A percentile compares a stretch with the other conserved stretches of the same genome.
Evolutionary conservation across 2,888 invertebrate genomes (phyloP).

Genomic region (Exephanes ischioxanthus): DNA sequence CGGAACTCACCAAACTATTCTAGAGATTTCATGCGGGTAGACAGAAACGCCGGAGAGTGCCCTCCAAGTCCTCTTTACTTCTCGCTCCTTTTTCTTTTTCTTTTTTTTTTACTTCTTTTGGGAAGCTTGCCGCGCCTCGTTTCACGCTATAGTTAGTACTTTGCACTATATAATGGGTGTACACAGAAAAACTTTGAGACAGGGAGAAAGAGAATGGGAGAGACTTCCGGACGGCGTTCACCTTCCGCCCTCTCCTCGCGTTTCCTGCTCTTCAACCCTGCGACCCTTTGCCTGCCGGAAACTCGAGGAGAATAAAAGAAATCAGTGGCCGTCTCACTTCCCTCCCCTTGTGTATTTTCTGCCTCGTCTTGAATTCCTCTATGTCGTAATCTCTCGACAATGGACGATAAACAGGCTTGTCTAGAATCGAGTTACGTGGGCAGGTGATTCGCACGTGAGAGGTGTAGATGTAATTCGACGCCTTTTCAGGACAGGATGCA

Average conservation of each 20-base stretch:
- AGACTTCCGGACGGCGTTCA: slow-evolving; percentile 66
- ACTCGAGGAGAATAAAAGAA: slow-evolving; percentile 52
- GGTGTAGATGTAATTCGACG: slow-evolving; percentile 1
- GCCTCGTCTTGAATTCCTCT: slow-evolving; percentile 29
- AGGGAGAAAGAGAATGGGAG: slow-evolving; percentile 49
- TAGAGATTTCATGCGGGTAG: slow-evolving; percentile 67
- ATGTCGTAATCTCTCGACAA: slow-evolving; percentile 32
- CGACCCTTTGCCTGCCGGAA: slow-evolving; percentile 56
- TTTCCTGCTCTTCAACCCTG: slow-evolving; percentile 53
- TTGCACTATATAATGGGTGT: slow-evolving; percentile 57
- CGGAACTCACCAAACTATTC: slow-evolving; percentile 71
- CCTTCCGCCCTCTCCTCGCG: slow-evolving; percentile 57
- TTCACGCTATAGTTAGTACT: slow-evolving; percentile 50
- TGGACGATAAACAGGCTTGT: slow-evolving; percentile 18
- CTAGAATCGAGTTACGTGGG: background rate
- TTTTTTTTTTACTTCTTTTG: slow-evolving; percentile 24
- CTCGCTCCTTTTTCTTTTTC: background rate
- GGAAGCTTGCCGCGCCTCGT: slow-evolving; percentile 54
- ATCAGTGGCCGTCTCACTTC: slow-evolving; percentile 49
- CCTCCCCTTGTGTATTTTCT: slow-evolving; percentile 15
- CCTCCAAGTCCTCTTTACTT: slow-evolving; percentile 46
- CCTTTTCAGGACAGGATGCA: background rate
- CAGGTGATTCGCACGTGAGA: slow-evolving; percentile 8
- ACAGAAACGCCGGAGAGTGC: slow-evolving; percentile 49
- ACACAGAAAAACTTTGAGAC: slow-evolving; percentile 57